Evolutionary conservation across 2,888 invertebrate genomes (phyloP).

Genomic region (Saturnia pavonia): DNA sequence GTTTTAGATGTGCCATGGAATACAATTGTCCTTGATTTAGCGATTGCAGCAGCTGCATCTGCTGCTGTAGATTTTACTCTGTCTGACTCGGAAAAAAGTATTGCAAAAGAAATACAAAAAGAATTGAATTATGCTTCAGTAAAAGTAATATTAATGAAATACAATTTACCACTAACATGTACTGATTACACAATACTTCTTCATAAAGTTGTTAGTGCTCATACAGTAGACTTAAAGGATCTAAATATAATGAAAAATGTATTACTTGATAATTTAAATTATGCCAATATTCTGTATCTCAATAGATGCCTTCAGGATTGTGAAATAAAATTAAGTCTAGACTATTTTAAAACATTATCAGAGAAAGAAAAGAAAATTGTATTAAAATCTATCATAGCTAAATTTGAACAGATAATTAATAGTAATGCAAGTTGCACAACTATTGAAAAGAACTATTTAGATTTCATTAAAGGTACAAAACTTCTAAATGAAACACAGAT

Average conservation of each 20-base stretch:
- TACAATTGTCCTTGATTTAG: slow-evolving; percentile 55
- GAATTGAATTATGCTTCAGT: slow-evolving; percentile 72
- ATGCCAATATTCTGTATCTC: slow-evolving; percentile 63
- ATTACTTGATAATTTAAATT: slow-evolving; percentile 54
- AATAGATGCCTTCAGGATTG: slow-evolving; percentile 65
- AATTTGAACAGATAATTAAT: slow-evolving; percentile 69
- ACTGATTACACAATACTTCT: slow-evolving; percentile 67
- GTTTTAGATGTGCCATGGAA: slow-evolving; percentile 74
- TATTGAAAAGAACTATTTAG: slow-evolving; percentile 70
- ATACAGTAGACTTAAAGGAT: slow-evolving; percentile 61
- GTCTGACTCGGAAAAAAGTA: slow-evolving; percentile 56
- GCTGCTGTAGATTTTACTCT: slow-evolving; percentile 64
- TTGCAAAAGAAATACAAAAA: slow-evolving; percentile 67
- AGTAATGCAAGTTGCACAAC: slow-evolving; percentile 41
- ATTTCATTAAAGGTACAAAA: slow-evolving; percentile 70
- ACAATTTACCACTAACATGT: slow-evolving; percentile 68
- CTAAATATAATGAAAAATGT: slow-evolving; percentile 60
- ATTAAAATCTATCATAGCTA: slow-evolving; percentile 56
- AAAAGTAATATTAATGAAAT: slow-evolving; percentile 73
- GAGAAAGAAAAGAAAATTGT: slow-evolving; percentile 54
- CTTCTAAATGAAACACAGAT: slow-evolving; percentile 53
- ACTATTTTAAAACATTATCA: slow-evolving; percentile 58
- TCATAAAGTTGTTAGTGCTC: slow-evolving; percentile 60
- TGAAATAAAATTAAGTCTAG: slow-evolving; percentile 63
- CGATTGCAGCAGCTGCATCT: slow-evolving; percentile 58